Conservation (phyloP, 2,888 invertebrate species). For the Xestoiulus laeticollis region DNA sequence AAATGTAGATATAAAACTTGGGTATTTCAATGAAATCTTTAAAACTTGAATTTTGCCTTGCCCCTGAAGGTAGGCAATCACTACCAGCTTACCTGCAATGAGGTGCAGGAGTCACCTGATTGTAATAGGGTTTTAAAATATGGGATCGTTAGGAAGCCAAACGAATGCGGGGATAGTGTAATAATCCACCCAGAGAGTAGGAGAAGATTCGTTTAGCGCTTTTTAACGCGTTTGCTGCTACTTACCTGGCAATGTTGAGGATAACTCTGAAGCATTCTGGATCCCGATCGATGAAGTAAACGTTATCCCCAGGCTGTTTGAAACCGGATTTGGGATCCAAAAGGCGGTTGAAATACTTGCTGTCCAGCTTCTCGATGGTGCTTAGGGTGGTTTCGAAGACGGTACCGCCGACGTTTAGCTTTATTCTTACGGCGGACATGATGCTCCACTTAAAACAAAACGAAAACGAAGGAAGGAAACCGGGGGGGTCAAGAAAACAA, state of each 20-base stretch:
- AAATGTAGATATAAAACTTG: not conserved
- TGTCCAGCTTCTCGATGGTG: conserved; percentile 55
- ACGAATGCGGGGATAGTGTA: not conserved
- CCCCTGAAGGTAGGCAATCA: not conserved
- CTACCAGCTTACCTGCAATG: not conserved
- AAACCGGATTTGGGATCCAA: conserved; percentile 55
- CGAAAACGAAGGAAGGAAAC: conserved; percentile 24
- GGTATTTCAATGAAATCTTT: not conserved
- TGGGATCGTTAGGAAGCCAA: not conserved
- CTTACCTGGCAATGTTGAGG: conserved; percentile 55
- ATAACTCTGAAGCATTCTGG: conserved; percentile 56
- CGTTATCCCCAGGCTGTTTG: conserved; percentile 53
- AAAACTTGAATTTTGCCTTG: not conserved
- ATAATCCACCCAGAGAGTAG: not conserved
- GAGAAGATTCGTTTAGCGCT: not conserved
- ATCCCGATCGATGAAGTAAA: conserved; percentile 55
- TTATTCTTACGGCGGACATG: conserved; percentile 46
- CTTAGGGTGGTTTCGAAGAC: conserved; percentile 55
- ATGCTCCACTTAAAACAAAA: not conserved
- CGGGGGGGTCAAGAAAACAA: conserved; percentile 1
- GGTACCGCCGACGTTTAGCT: conserved; percentile 55
- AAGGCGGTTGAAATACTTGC: conserved; percentile 53
- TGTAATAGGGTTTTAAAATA: not conserved
- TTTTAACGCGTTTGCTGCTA: not conserved
- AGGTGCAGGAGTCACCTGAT: not conserved